These are phyloP conservation scores for Caenorhabditis elegans DNA, from an alignment of 1,140 invertebrate species.

Conservation along the genomic window WBcel235 BX284605.5:11678501-11679000, in stretches of 20 bases:
- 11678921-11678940: conserved; percentile 5
- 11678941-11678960: conserved; percentile 14
- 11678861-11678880: neutral
- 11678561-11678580: neutral
- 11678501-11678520: too few species aligned
- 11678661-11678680: neutral
- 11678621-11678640: neutral
- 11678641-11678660: neutral
- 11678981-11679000: neutral
- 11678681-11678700: neutral
- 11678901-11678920: neutral
- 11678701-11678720: neutral
- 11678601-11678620: neutral
- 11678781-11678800: neutral
- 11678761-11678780: neutral
- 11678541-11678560: neutral
- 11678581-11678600: too few species aligned
- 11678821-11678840: neutral
- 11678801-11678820: neutral
- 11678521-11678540: neutral
- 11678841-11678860: neutral
- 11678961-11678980: conserved; percentile 12
- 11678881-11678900: neutral
- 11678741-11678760: neutral
- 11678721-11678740: neutral